Conservation (phyloP, 2,888 invertebrate species). For the Leptopilina drosophilae region DNA sequence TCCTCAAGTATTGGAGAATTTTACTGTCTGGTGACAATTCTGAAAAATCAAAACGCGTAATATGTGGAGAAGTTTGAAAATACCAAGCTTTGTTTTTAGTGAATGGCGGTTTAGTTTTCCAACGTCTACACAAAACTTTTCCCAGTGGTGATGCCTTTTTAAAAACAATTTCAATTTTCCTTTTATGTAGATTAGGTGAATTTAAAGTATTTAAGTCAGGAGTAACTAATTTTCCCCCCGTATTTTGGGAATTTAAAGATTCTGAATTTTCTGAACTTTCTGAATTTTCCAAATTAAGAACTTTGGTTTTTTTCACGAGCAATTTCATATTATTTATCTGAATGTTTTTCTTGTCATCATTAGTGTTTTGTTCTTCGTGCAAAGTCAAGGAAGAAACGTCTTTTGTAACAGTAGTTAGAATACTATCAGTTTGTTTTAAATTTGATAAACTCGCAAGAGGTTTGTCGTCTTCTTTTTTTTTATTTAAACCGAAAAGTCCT, state of each 20-base stretch:
- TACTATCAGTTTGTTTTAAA: constrained; percentile 25
- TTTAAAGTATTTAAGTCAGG: not conserved
- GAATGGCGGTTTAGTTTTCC: constrained; percentile 62
- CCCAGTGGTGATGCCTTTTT: constrained; percentile 78
- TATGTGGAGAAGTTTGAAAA: constrained; percentile 40
- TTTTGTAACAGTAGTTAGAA: not conserved
- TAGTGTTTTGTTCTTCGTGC: constrained; percentile 41
- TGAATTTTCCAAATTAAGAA: not conserved
- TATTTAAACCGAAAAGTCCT: not conserved
- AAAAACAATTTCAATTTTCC: constrained; percentile 48
- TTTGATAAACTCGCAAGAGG: not conserved
- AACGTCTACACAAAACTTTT: constrained; percentile 77
- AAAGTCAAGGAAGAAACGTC: constrained; percentile 20
- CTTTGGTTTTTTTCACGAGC: not conserved
- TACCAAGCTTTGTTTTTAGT: constrained; percentile 15
- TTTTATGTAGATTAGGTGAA: not conserved
- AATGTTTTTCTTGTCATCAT: not conserved
- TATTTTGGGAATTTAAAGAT: not conserved
- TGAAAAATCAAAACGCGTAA: constrained; percentile 79
- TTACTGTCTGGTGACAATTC: constrained; percentile 82
- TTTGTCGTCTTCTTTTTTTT: not conserved
- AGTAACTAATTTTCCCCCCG: too few species aligned
- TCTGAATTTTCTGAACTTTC: not conserved
- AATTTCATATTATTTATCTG: constrained; percentile 58
- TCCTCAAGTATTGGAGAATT: constrained; percentile 75